Conservation (phyloP, 1,140 invertebrate species). For the Drosophila tani region DNA sequence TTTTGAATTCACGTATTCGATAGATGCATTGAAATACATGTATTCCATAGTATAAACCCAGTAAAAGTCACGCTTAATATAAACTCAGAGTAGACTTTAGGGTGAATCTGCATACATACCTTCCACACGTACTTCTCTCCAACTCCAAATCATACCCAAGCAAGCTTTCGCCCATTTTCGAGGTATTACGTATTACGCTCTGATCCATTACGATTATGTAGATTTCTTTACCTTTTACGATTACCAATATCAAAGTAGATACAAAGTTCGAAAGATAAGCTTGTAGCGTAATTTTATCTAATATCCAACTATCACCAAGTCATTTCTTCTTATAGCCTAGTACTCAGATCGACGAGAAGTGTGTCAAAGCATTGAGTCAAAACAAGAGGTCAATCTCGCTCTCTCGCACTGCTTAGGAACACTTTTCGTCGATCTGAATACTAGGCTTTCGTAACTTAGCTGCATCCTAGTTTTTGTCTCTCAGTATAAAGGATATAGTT, state of each 20-base stretch:
- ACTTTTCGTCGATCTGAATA: too few relatives aligned
- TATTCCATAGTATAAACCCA: too few relatives aligned
- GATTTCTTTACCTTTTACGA: conserved; percentile 23
- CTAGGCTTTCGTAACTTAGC: not conserved
- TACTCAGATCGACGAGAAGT: too few relatives aligned
- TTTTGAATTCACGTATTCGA: too few relatives aligned
- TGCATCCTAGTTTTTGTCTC: conserved; percentile 2
- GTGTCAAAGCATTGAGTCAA: too few relatives aligned
- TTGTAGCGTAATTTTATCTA: conserved; percentile 8
- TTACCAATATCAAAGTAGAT: conserved; percentile 13
- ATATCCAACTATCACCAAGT: not conserved
- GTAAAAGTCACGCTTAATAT: conserved; percentile 29
- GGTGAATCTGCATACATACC: conserved; percentile 11
- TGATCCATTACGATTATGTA: conserved; percentile 27
- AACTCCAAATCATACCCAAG: conserved; percentile 18
- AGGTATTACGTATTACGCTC: conserved; percentile 3
- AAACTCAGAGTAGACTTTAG: conserved; percentile 36
- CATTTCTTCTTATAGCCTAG: not conserved
- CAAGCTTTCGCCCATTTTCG: conserved; percentile 21
- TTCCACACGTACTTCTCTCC: conserved; percentile 17
- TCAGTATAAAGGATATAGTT: not conserved
- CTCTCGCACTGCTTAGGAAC: too few relatives aligned
- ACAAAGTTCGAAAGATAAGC: conserved; percentile 5
- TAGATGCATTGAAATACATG: too few relatives aligned
- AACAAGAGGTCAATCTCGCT: too few relatives aligned